These are phyloP conservation scores for Corythornis vintsioides DNA, from an alignment of 2,113 vertebrate genomes.

Conservation along the genomic window DNA sequence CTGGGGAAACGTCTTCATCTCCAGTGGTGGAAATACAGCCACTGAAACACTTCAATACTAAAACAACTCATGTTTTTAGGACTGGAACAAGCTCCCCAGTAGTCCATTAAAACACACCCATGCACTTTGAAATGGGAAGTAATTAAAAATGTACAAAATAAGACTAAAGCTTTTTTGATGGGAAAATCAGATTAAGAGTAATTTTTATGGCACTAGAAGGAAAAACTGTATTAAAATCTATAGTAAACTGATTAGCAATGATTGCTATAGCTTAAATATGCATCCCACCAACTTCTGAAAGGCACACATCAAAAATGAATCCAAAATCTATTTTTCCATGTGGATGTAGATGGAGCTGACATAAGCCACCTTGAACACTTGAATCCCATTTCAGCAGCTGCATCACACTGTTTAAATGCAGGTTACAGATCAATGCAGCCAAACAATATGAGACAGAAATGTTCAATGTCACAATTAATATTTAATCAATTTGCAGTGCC, in stretches of 20 bases:
- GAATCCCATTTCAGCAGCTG: background rate
- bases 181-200: conserved; percentile 35
- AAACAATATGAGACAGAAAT: background rate
- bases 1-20: background rate
- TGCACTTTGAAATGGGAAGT: conserved; percentile 19
- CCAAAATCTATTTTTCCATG: background rate
- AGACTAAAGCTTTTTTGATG: conserved; percentile 26
- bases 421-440: background rate
- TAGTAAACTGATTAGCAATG: conserved; percentile 46
- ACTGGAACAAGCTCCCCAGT: background rate
- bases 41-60: background rate
- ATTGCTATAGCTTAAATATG: background rate
- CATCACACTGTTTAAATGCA: background rate
- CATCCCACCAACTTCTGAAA: background rate
- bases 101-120: background rate
- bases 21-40: background rate
- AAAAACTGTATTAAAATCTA: conserved; percentile 63
- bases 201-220: conserved; percentile 50
- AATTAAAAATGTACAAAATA: conserved; percentile 34
- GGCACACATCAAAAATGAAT: background rate
- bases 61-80: background rate
- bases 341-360: background rate
- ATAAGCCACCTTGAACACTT: background rate
- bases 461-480: conserved; percentile 32
- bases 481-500: conserved; percentile 14